Percentiles rank a stretch among this genome's conserved stretches.
These are phyloP conservation scores for Drosophila pachea DNA, from an alignment of 1,140 invertebrate genomes.

Conservation along the genomic window DNA sequence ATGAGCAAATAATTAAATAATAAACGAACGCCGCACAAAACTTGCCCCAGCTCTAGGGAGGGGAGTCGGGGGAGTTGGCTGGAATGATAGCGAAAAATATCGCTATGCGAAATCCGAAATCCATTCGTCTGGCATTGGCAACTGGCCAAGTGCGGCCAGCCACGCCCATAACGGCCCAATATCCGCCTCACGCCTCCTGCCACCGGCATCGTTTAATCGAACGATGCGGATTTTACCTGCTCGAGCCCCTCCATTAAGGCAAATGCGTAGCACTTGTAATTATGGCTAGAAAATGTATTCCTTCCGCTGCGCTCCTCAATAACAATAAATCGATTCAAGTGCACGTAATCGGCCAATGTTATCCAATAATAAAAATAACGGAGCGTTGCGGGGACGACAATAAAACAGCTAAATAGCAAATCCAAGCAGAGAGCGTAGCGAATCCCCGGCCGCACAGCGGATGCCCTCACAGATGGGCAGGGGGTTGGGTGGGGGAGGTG, in stretches of 20 bases:
- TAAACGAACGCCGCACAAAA: slow-evolving; percentile 50
- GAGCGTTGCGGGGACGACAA: slow-evolving; percentile 42
- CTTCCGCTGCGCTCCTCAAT: slow-evolving; percentile 48
- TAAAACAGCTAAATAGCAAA: slow-evolving; percentile 38
- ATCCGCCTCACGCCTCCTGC: slow-evolving; percentile 3
- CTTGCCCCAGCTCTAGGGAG: not conserved
- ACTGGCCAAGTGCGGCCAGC: slow-evolving; percentile 23
- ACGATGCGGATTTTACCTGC: slow-evolving; percentile 42
- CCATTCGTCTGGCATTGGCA: slow-evolving; percentile 59
- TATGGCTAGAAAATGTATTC: slow-evolving; percentile 62
- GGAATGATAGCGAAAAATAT: slow-evolving; percentile 6
- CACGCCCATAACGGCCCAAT: too few relatives aligned
- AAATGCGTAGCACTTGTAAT: slow-evolving; percentile 64
- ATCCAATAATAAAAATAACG: slow-evolving; percentile 73
- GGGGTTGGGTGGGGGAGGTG: too few relatives aligned
- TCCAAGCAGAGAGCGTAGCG: not conserved
- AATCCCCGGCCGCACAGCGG: not conserved
- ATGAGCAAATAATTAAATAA: slow-evolving; percentile 76
- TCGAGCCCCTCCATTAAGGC: slow-evolving; percentile 34
- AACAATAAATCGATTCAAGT: slow-evolving; percentile 76
- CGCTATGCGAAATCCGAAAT: slow-evolving; percentile 31
- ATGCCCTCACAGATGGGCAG: slow-evolving; percentile 1
- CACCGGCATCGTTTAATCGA: too few relatives aligned
- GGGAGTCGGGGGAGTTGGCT: not conserved
- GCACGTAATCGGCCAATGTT: slow-evolving; percentile 70